A percentile compares a stretch with the other conserved stretches of the same genome.
These are phyloP conservation scores for Arrhopalites spinosus DNA, from an alignment of 2,888 invertebrate species.

Conservation along the genomic window DNA sequence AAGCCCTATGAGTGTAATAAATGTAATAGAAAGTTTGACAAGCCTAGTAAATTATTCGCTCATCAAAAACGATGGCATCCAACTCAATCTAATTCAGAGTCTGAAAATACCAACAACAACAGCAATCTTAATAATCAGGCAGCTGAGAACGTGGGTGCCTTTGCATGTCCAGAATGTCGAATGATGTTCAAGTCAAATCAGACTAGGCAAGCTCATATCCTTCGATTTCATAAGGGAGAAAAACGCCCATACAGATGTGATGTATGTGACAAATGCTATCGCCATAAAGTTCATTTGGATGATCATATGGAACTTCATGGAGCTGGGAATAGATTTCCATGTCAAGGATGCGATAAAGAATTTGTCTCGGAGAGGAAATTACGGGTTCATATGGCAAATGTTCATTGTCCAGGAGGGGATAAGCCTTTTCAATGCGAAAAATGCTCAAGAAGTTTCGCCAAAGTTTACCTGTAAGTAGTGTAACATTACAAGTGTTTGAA, in stretches of 20 bases:
- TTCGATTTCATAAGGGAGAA: neutral
- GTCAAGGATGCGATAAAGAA: neutral
- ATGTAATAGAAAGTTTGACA: neutral
- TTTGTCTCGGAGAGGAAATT: neutral
- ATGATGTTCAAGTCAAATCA: neutral
- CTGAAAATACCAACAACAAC: neutral
- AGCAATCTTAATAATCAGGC: neutral
- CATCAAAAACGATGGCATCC: slow-evolving; percentile 10
- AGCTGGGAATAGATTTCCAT: neutral
- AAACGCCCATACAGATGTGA: neutral
- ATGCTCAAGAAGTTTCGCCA: neutral
- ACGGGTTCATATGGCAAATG: neutral
- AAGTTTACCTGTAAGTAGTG: neutral
- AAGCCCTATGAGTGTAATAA: neutral
- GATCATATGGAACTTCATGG: neutral
- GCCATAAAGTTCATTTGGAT: slow-evolving; percentile 5
- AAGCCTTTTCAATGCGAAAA: neutral
- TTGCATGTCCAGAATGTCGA: neutral
- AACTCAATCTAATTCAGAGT: neutral
- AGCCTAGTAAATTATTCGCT: neutral
- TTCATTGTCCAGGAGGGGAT: neutral
- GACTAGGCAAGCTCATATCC: neutral
- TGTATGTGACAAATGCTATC: neutral
- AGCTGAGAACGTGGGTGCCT: neutral
- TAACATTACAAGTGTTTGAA: too few species aligned